phyloP scores from a whole-genome alignment of 2,797 vertebrate species.

The Sebastes jordani region DNA sequence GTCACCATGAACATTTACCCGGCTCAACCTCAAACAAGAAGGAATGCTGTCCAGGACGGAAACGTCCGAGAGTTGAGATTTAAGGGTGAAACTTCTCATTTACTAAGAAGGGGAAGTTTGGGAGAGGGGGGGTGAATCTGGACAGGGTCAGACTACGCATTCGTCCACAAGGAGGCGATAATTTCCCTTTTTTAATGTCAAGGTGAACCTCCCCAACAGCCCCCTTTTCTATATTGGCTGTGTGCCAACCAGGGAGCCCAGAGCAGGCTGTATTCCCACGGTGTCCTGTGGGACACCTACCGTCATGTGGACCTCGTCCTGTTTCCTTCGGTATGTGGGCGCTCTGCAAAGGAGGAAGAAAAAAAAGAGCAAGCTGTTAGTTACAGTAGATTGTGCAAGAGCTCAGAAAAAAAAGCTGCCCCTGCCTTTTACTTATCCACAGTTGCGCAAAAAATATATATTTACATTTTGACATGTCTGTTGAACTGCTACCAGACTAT shows the following conservation, averaged over 20 bases:
- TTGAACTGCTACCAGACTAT: neutral
- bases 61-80: constrained; percentile 1
- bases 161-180: constrained; percentile 74
- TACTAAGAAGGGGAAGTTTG: neutral
- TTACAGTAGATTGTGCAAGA: constrained; percentile 42
- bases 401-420: neutral
- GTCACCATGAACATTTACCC: constrained; percentile 53
- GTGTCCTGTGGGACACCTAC: constrained; percentile 84
- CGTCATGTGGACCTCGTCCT: constrained; percentile 87
- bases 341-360: constrained; percentile 80
- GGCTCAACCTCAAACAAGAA: constrained; percentile 54
- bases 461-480: constrained; percentile 57
- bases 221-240: constrained; percentile 44
- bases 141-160: neutral
- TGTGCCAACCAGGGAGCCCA: constrained; percentile 56
- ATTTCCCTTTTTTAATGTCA: constrained; percentile 44
- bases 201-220: constrained; percentile 55
- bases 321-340: constrained; percentile 90
- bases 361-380: constrained; percentile 39
- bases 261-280: constrained; percentile 64
- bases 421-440: constrained; percentile 41
- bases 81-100: constrained; percentile 16
- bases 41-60: constrained; percentile 22
- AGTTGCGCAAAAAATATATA: constrained; percentile 41
- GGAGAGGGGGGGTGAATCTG: neutral